phyloP scores from a whole-genome alignment of 2,113 vertebrate species.

The Oophaga pumilio region DNA sequence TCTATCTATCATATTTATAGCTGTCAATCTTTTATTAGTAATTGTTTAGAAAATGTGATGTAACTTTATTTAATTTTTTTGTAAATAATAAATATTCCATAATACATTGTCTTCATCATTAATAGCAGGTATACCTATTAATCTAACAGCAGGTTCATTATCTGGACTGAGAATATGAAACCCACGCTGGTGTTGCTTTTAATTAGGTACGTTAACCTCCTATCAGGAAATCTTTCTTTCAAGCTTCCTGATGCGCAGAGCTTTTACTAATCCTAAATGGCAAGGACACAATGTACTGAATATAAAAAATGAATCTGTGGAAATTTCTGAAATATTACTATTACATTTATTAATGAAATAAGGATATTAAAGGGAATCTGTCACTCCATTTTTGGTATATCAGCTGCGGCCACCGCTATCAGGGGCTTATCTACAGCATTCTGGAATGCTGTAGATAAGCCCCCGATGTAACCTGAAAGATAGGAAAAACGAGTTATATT shows the following conservation, averaged over 20 bases:
- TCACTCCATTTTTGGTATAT: no score
- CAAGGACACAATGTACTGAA: neutral
- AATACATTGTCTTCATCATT: slow-evolving; percentile 6
- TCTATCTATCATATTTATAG: no score
- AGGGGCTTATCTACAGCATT: no score
- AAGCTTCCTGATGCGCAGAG: slow-evolving; percentile 51
- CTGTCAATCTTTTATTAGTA: no score
- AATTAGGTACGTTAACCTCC: slow-evolving; percentile 35
- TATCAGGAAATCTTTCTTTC: slow-evolving; percentile 46
- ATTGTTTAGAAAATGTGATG: neutral
- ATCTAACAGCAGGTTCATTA: slow-evolving; percentile 12
- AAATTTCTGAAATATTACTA: no score
- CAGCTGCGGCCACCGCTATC: no score
- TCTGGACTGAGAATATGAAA: neutral
- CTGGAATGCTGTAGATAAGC: no score
- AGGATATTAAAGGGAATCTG: no score
- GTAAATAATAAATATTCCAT: neutral
- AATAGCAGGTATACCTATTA: slow-evolving; percentile 7
- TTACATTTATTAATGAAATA: no score
- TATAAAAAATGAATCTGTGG: neutral
- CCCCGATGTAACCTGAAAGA: no score
- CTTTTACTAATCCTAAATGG: slow-evolving; percentile 23
- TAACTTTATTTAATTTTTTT: neutral
- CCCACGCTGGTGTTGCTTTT: slow-evolving; percentile 3
- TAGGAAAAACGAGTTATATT: no score